A percentile compares a stretch with the other conserved stretches of the same genome.
phyloP scores from a whole-genome alignment of 2,113 vertebrate genomes.

The Hemiscyllium ocellatum region DNA sequence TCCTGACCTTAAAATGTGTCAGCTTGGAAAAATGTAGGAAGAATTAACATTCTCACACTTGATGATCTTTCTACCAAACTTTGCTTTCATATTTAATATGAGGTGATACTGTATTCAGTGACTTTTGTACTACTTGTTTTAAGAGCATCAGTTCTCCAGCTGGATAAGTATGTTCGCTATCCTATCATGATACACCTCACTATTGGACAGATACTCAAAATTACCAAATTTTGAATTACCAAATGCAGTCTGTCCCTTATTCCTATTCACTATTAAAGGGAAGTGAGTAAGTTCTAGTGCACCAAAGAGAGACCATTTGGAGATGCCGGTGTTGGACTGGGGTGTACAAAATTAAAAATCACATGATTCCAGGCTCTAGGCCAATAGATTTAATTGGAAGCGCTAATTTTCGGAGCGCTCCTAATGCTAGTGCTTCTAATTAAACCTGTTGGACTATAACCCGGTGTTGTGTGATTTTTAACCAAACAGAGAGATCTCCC shows the following conservation, averaged over 20 bases:
- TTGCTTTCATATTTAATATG: neutral
- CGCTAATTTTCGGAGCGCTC: no score
- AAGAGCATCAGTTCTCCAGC: neutral
- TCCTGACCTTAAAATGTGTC: conserved; percentile 4
- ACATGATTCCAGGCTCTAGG: no score
- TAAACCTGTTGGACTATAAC: no score
- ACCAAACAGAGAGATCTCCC: neutral
- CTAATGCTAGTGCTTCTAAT: no score
- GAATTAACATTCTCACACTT: neutral
- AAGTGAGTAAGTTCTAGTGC: neutral
- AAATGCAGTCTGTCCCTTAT: neutral
- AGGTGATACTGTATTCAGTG: neutral
- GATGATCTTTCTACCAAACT: neutral
- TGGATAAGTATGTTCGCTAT: no score
- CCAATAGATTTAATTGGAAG: no score
- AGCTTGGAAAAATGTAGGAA: neutral
- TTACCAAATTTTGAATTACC: no score
- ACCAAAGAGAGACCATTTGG: neutral
- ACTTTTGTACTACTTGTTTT: neutral
- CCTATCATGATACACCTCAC: neutral
- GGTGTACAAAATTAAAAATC: no score
- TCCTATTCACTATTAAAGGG: neutral
- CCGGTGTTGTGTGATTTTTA: no score
- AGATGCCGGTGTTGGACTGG: no score
- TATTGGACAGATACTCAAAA: neutral